Conservation (phyloP, 2,888 invertebrate species). For the Blera fallax region DNA sequence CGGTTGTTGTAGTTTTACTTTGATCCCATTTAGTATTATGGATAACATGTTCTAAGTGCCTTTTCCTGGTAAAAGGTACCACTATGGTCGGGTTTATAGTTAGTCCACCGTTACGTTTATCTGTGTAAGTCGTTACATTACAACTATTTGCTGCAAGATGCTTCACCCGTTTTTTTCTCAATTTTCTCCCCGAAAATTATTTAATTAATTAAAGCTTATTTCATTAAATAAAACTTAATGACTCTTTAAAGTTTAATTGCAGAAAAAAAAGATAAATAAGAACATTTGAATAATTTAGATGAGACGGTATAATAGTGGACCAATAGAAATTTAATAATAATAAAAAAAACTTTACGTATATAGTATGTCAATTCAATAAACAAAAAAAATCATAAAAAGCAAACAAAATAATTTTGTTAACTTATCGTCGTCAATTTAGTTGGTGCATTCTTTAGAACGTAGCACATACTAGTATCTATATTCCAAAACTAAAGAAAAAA, state of each 20-base stretch:
- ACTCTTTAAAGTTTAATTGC: neutral
- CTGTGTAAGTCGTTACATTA: too few species aligned
- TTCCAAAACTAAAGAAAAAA: neutral
- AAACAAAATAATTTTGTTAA: conserved; percentile 24
- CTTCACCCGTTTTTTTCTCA: too few species aligned
- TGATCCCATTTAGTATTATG: too few species aligned
- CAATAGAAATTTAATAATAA: conserved; percentile 57
- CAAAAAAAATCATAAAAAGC: neutral
- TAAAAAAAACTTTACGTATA: neutral
- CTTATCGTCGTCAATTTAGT: conserved; percentile 56
- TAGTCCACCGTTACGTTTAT: too few species aligned
- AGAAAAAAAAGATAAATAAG: neutral
- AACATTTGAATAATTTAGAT: conserved; percentile 31
- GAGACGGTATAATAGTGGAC: conserved; percentile 72
- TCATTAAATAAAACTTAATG: too few species aligned
- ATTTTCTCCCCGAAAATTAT: too few species aligned
- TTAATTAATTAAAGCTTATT: too few species aligned
- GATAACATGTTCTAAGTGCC: too few species aligned
- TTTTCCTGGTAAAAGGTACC: too few species aligned
- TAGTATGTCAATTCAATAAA: conserved; percentile 60
- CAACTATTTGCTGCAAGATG: too few species aligned
- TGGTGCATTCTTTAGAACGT: conserved; percentile 46
- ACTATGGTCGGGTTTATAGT: too few species aligned
- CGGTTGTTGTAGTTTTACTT: too few species aligned
- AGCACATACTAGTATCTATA: conserved; percentile 3